These are phyloP conservation scores for Eubasilissa splendida DNA, from an alignment of 2,888 invertebrate species.

Conservation along the genomic window DNA sequence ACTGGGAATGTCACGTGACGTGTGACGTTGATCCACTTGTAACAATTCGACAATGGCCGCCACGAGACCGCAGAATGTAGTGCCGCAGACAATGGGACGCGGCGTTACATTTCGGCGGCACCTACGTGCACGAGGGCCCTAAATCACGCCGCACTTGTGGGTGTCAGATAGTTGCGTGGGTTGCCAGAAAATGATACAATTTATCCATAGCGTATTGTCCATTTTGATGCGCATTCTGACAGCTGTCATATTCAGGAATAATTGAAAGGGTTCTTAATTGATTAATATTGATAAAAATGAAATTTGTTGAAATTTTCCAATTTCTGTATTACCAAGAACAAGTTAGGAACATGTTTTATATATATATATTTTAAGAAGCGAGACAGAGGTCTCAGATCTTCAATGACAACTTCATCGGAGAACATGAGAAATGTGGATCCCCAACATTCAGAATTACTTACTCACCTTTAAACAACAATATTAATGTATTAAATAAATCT, in stretches of 20 bases:
- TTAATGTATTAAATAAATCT: no score
- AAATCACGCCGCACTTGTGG: conserved; percentile 13
- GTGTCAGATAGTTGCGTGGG: conserved; percentile 35
- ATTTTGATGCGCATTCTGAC: conserved; percentile 14
- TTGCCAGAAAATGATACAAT: conserved; percentile 36
- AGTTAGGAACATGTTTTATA: background rate
- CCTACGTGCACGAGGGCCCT: conserved; percentile 17
- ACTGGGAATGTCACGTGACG: conserved; percentile 27
- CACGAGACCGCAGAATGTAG: conserved; percentile 21
- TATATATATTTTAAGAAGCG: background rate
- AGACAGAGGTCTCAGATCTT: no score
- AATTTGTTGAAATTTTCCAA: background rate
- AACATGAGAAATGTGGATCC: no score
- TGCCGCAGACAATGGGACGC: conserved; percentile 18
- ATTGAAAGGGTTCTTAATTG: background rate
- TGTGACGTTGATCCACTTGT: conserved; percentile 47
- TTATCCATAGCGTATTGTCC: conserved; percentile 26
- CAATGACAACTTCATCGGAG: no score
- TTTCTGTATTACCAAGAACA: background rate
- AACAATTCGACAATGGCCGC: conserved; percentile 45
- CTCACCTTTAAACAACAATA: no score
- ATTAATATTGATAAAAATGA: no score
- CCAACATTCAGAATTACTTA: no score
- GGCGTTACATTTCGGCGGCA: conserved; percentile 19
- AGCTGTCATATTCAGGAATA: conserved; percentile 1